A percentile compares a stretch with the other conserved stretches of the same genome.
These are phyloP conservation scores for Amphimedon queenslandica DNA, from an alignment of 37 sponge, comb jelly and placozoan genomes.

Conservation along the genomic window DNA sequence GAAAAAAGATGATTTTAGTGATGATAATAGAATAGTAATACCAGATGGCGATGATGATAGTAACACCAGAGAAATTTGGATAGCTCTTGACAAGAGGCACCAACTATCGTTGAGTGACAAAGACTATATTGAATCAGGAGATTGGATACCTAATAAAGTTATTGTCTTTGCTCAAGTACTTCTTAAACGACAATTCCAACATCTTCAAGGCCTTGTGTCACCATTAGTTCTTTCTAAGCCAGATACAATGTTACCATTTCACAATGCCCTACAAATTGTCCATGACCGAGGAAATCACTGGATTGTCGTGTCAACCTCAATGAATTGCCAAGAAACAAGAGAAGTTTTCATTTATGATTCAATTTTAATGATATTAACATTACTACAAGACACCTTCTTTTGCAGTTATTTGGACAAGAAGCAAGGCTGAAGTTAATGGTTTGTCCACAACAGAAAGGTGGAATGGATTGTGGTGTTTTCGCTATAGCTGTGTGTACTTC, in stretches of 20 bases:
- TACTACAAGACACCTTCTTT: background rate
- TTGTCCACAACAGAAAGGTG: no score
- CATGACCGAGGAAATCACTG: conserved; percentile 16
- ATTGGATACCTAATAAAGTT: conserved; percentile 21
- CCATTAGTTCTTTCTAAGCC: conserved; percentile 6
- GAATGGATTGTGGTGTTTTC: no score
- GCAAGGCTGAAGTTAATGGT: no score
- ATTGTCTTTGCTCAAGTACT: conserved; percentile 45
- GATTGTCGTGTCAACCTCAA: conserved; percentile 7
- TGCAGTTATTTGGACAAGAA: no score
- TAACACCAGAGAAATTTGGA: no score
- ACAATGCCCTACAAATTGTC: conserved; percentile 13
- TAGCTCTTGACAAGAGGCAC: background rate
- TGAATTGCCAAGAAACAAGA: background rate
- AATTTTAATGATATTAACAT: background rate
- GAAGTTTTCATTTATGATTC: conserved; percentile 11
- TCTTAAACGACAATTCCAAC: conserved; percentile 10
- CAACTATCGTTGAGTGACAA: background rate
- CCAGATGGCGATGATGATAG: no score
- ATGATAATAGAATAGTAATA: no score
- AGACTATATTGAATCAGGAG: conserved; percentile 6
- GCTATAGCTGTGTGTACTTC: no score
- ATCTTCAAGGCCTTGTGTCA: conserved; percentile 29
- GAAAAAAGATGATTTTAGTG: background rate
- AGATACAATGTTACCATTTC: background rate